Percentiles rank a stretch among this genome's conserved stretches.
Conservation (phyloP, 2,888 invertebrate genomes). For the Drosophila kuntzei region DNA sequence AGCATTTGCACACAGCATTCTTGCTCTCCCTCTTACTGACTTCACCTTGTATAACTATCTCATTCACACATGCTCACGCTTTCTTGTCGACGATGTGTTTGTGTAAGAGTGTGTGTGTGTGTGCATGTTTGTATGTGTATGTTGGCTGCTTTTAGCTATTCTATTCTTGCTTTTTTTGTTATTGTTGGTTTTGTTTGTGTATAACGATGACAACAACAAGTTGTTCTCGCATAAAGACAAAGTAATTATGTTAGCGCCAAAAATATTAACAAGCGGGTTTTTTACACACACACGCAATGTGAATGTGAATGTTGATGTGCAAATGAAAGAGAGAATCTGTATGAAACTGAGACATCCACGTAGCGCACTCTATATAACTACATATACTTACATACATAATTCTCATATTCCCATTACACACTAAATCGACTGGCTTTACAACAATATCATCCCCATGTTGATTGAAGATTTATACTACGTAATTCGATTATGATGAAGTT, state of each 20-base stretch:
- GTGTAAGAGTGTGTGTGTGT: slow-evolving; percentile 4
- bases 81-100: slow-evolving; percentile 23
- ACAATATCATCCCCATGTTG: slow-evolving; percentile 5
- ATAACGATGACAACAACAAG: slow-evolving; percentile 49
- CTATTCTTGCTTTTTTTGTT: slow-evolving; percentile 20
- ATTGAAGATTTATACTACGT: slow-evolving; percentile 24
- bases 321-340: slow-evolving; percentile 9
- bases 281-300: slow-evolving; percentile 2
- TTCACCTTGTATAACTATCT: slow-evolving; percentile 30
- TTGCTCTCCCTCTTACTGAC: slow-evolving; percentile 10
- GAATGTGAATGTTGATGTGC: slow-evolving; percentile 7
- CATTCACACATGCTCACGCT: slow-evolving; percentile 39
- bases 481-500: slow-evolving; percentile 50
- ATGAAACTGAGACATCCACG: slow-evolving; percentile 6
- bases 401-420: background rate
- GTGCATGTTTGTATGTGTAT: slow-evolving; percentile 13
- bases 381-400: background rate
- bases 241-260: slow-evolving; percentile 66
- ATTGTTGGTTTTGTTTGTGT: slow-evolving; percentile 8
- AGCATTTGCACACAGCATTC: slow-evolving; percentile 25
- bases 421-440: background rate
- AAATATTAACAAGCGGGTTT: slow-evolving; percentile 58
- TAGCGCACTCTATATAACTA: background rate
- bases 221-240: slow-evolving; percentile 54
- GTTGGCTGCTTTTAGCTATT: slow-evolving; percentile 4